phyloP scores from a whole-genome alignment of 2,888 invertebrate species.

The Daptonema setosum region DNA sequence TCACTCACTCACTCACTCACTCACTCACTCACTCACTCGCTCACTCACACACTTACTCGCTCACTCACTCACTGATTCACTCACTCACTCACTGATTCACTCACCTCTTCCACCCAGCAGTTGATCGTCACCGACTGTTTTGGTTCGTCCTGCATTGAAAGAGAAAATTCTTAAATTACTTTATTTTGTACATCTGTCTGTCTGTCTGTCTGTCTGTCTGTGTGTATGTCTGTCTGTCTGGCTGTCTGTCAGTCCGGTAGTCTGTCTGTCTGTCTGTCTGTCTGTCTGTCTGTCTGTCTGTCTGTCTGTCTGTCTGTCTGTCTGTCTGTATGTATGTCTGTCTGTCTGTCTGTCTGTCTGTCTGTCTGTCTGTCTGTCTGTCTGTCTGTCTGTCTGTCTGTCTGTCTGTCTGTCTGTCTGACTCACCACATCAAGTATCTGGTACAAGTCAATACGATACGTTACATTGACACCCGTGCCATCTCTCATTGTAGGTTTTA shows the following conservation, averaged over 20 bases:
- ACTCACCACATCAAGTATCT: constrained; percentile 10
- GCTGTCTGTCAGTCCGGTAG: too few species aligned
- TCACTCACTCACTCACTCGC: too few species aligned
- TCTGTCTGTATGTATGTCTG: too few species aligned
- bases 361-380: not conserved
- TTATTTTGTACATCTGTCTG: not conserved
- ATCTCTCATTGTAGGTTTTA: not conserved
- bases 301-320: not conserved
- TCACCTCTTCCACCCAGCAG: constrained; percentile 15
- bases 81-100: too few species aligned
- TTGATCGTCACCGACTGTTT: constrained; percentile 12
- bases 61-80: too few species aligned
- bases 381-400: not conserved
- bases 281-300: not conserved
- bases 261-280: too few species aligned
- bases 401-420: too few species aligned
- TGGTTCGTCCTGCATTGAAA: constrained; percentile 10
- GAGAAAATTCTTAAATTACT: not conserved
- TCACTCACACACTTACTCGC: too few species aligned
- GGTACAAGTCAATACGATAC: constrained; percentile 10
- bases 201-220: not conserved
- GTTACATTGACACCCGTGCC: constrained; percentile 5
- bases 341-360: not conserved
- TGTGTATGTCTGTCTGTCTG: not conserved
- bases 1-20: too few species aligned